phyloP scores from a whole-genome alignment of 2,888 invertebrate genomes.

The Leptinotarsa rubiginosa region DNA sequence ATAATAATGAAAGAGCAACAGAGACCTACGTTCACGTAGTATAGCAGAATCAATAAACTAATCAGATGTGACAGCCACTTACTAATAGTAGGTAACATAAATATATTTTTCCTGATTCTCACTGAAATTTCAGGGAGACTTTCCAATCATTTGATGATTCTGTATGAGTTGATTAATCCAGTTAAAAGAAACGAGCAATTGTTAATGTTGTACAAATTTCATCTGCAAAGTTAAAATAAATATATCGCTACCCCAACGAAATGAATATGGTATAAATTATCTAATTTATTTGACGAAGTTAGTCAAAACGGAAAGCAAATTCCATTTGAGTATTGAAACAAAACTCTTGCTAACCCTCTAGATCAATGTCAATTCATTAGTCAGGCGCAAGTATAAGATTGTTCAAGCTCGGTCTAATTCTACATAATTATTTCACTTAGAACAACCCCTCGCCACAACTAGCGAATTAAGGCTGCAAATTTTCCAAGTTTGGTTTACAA shows the following conservation, averaged over 20 bases:
- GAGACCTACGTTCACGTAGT: no score
- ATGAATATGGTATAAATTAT: constrained; percentile 30
- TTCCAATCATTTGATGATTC: no score
- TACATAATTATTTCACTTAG: constrained; percentile 66
- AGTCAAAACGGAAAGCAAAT: constrained; percentile 50
- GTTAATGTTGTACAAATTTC: not conserved
- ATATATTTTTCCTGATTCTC: no score
- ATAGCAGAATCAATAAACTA: no score
- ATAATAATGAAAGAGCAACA: no score
- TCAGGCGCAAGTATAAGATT: constrained; percentile 60
- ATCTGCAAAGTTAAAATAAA: constrained; percentile 19
- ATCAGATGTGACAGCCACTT: no score
- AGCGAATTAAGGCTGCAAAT: constrained; percentile 67
- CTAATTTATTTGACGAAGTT: constrained; percentile 42
- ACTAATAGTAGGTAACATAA: no score
- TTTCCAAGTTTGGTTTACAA: constrained; percentile 70
- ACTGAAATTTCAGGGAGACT: no score
- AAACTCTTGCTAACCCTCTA: constrained; percentile 57
- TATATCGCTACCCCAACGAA: constrained; percentile 18
- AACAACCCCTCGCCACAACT: constrained; percentile 62
- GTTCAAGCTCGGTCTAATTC: constrained; percentile 64
- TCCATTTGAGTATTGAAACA: constrained; percentile 61
- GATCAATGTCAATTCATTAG: constrained; percentile 67
- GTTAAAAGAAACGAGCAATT: no score
- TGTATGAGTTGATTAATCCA: no score